A percentile compares a stretch with the other conserved stretches of the same genome.
These are phyloP conservation scores for Champsocephalus gunnari DNA, from an alignment of 2,797 vertebrate genomes.

Conservation along the genomic window DNA sequence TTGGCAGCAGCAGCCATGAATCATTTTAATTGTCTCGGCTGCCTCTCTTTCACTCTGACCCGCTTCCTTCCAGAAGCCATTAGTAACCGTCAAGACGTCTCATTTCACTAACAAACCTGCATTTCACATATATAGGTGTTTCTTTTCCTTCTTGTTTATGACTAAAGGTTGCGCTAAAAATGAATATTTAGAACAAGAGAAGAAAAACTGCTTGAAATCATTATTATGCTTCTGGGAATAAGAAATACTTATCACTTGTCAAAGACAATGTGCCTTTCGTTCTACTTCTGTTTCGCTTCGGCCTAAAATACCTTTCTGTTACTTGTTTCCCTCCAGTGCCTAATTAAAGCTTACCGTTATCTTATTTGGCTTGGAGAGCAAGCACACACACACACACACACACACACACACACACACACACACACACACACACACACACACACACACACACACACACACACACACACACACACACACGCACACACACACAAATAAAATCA, in stretches of 20 bases:
- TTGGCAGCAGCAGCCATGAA: constrained; percentile 41
- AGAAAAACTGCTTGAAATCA: not conserved
- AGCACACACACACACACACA: not conserved
- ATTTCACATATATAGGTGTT: not conserved
- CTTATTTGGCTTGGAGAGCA: constrained; percentile 4
- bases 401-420: no score
- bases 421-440: no score
- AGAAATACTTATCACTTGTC: constrained; percentile 33
- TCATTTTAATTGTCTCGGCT: constrained; percentile 40
- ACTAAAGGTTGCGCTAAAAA: not conserved
- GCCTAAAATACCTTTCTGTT: constrained; percentile 1
- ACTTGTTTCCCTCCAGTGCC: not conserved
- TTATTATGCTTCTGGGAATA: constrained; percentile 12
- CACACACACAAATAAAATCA: no score
- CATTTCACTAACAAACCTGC: not conserved
- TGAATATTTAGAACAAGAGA: constrained; percentile 12
- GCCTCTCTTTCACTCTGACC: not conserved
- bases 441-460: no score
- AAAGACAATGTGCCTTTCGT: constrained; percentile 18
- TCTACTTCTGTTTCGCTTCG: constrained; percentile 7
- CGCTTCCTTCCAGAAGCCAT: constrained; percentile 11
- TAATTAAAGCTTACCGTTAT: constrained; percentile 31
- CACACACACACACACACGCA: no score
- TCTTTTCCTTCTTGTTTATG: not conserved
- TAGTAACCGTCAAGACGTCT: constrained; percentile 8